phyloP scores from a whole-genome alignment of 1,140 invertebrate species.

The Tetragnatha versicolor region DNA sequence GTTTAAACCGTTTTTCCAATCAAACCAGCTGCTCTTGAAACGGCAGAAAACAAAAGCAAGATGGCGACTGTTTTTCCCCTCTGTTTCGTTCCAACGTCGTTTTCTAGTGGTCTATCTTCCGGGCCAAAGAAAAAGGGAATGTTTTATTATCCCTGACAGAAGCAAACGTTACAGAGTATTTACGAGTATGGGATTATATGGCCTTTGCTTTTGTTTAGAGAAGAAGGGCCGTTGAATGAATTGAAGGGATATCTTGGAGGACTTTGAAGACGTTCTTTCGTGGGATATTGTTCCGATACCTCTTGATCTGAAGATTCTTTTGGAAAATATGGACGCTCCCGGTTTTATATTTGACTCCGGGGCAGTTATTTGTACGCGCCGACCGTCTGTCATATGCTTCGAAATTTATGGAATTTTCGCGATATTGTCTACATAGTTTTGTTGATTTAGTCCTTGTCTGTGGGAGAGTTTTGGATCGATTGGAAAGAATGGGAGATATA shows the following conservation, averaged over 20 bases:
- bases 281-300: neutral
- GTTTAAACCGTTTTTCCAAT: conserved; percentile 51
- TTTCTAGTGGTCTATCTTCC: conserved; percentile 16
- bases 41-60: neutral
- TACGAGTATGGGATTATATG: conserved; percentile 42
- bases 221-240: neutral
- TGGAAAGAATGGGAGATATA: too few relatives aligned
- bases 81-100: too few relatives aligned
- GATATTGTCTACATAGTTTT: too few relatives aligned
- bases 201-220: conserved; percentile 39
- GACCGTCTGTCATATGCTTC: too few relatives aligned
- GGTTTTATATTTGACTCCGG: neutral
- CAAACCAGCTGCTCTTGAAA: conserved; percentile 35
- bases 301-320: neutral
- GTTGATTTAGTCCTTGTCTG: too few relatives aligned
- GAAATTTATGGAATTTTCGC: too few relatives aligned
- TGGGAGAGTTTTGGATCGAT: too few relatives aligned
- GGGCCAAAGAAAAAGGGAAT: neutral
- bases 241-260: neutral
- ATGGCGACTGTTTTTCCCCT: neutral
- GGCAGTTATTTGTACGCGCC: too few relatives aligned
- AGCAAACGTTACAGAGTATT: conserved; percentile 42
- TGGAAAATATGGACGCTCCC: neutral
- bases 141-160: conserved; percentile 47
- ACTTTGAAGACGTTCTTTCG: neutral